phyloP scores from a whole-genome alignment of 2,888 invertebrate genomes.

The Oxyteleia sp. region DNA sequence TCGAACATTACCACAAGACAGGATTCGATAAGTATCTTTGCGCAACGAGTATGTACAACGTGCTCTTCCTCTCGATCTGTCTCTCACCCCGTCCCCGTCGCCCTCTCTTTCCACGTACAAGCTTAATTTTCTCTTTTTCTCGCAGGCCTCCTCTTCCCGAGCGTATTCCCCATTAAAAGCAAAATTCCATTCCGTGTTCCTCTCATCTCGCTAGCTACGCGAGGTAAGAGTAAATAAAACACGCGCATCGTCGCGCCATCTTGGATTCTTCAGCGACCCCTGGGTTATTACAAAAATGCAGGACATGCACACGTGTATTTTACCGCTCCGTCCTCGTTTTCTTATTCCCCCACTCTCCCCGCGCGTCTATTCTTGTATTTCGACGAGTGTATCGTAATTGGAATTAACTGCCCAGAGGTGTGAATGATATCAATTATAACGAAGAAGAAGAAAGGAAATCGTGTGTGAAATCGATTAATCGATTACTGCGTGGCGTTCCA shows the following conservation, averaged over 20 bases:
- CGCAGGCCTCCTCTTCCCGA: constrained; percentile 66
- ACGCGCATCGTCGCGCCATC: constrained; percentile 82
- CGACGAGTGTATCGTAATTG: constrained; percentile 73
- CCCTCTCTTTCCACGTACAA: constrained; percentile 55
- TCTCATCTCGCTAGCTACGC: constrained; percentile 77
- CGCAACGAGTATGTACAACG: constrained; percentile 72
- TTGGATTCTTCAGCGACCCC: constrained; percentile 86
- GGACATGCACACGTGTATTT: constrained; percentile 74
- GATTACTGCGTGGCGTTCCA: background rate
- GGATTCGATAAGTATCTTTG: constrained; percentile 77
- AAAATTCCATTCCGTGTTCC: constrained; percentile 86
- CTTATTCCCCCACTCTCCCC: constrained; percentile 42
- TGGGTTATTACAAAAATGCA: constrained; percentile 84
- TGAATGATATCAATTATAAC: constrained; percentile 48
- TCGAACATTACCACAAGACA: constrained; percentile 77
- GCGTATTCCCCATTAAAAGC: constrained; percentile 86
- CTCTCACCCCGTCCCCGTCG: constrained; percentile 41
- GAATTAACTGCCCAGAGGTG: constrained; percentile 69
- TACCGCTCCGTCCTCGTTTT: constrained; percentile 60
- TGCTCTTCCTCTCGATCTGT: constrained; percentile 66
- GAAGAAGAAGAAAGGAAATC: constrained; percentile 13
- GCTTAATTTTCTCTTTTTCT: constrained; percentile 68
- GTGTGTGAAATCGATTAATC: constrained; percentile 22
- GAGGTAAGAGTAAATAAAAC: constrained; percentile 82
- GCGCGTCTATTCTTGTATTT: constrained; percentile 52